Percentiles rank a stretch among this genome's conserved stretches.
Conservation (phyloP, 2,113 vertebrate species). For the Aramus guarauna region DNA sequence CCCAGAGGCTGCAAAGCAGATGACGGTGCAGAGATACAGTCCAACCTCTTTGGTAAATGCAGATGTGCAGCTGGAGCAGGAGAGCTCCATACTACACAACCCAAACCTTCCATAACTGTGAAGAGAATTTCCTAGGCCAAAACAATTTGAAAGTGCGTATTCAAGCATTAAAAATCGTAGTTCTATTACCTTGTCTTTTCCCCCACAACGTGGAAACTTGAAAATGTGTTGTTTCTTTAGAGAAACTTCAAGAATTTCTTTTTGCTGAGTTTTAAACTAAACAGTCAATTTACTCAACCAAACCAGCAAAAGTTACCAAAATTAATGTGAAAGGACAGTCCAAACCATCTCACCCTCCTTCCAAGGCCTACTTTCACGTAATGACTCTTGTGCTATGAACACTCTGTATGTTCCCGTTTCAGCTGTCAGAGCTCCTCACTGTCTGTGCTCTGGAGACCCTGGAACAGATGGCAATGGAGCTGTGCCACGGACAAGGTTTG, state of each 20-base stretch:
- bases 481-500: background rate
- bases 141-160: background rate
- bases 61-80: background rate
- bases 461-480: conserved; percentile 42
- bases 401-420: background rate
- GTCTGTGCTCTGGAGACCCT: background rate
- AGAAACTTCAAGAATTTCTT: background rate
- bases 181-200: background rate
- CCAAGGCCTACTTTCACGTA: background rate
- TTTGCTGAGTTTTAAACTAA: background rate
- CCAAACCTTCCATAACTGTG: background rate
- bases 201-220: background rate
- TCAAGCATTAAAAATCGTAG: background rate
- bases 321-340: background rate
- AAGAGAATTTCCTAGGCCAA: background rate
- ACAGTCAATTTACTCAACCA: background rate
- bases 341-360: background rate
- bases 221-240: background rate
- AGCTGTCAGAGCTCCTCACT: background rate
- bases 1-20: background rate
- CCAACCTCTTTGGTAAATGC: background rate
- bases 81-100: background rate
- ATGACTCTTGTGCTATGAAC: background rate
- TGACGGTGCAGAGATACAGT: background rate
- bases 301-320: background rate